Evolutionary conservation across 2,113 vertebrate species (phyloP).

Genomic region (Romanogobio albipinnatus): DNA sequence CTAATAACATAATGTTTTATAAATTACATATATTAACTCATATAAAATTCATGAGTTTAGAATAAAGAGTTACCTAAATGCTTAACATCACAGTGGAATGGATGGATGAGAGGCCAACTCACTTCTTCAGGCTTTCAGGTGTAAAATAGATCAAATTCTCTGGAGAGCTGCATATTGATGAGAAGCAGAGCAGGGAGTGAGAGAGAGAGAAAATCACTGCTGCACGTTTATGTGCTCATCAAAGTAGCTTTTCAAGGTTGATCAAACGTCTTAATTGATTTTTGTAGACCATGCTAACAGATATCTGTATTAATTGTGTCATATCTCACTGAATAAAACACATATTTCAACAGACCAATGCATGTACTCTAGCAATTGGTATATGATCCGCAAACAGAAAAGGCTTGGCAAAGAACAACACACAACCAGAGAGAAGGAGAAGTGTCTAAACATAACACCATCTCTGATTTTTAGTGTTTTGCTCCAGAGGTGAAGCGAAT

Average conservation of each 20-base stretch:
- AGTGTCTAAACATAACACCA: not conserved
- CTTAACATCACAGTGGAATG: not conserved
- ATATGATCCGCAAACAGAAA: not conserved
- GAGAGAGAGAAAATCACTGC: slow-evolving; percentile 8
- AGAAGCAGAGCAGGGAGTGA: not conserved
- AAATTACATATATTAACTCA: not conserved
- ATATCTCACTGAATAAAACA: not conserved
- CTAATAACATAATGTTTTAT: not conserved
- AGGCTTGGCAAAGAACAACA: not conserved
- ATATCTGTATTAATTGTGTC: not conserved
- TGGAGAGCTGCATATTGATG: slow-evolving; percentile 31
- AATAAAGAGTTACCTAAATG: not conserved
- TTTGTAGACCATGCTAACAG: not conserved
- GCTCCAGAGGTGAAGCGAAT: slow-evolving; percentile 18
- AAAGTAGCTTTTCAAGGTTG: slow-evolving; percentile 18
- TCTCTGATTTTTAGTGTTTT: not conserved
- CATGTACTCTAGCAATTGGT: not conserved
- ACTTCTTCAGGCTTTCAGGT: slow-evolving; percentile 13
- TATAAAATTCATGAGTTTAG: slow-evolving; percentile 24
- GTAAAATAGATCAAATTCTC: slow-evolving; percentile 35
- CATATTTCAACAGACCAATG: not conserved
- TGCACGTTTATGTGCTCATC: slow-evolving; percentile 40
- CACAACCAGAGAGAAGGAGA: not conserved
- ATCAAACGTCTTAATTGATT: slow-evolving; percentile 15
- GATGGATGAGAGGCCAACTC: not conserved